Base-by-base conservation (phyloP, 2,888 invertebrate species). In the Conistra vaccinii region DNA sequence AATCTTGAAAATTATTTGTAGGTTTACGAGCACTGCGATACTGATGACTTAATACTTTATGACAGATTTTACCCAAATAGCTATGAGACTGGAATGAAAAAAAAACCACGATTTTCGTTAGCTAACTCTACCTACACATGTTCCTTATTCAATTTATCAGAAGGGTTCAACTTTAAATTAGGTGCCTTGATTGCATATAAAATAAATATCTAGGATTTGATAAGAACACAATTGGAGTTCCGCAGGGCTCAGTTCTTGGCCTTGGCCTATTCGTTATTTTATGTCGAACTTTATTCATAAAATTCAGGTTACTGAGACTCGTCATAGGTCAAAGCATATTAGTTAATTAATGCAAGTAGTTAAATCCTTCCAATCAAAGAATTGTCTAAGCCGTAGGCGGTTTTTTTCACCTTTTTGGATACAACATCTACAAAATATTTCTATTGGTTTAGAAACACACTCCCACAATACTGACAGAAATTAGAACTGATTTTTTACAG, bases 1-100 rank as follows among this genome's bases (percentile, higher is more conserved):
- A 91, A 90, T 92, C 90, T 89, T 51, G 69, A 63, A 79, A 75
- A 81, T 86, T 85, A 91, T 89, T 91, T 90, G 90, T 92, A 83
- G 73, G 85, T 91, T 90, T 90, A 90, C 83, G 90, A 90, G 81
- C 74, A 62, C 12, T 73, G 53, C 66, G 71, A 66, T 26, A 65
- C 63, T 32, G 71, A 78, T 73, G 42, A 42, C 17, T 68, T 87
- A 81, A 83, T 75, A 63, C 78, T 72, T 80, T 78, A 32, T 78
- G 81, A 85, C 78, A 86, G 73, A 20, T 69, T 75, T 68, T 62
- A 39, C 12, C 1, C 9, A 48, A 55, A 80, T 29, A 61, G 20
- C 10, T 7, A 39, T 29, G 39, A 23, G 57, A 20, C 5, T 20
- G 45, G 1, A 26, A 65, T 53, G 10, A 39, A 79, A 72, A 79